A percentile compares a stretch with the other conserved stretches of the same genome.
Evolutionary conservation across 2,113 vertebrate genomes (phyloP).

Genomic region (Nestor notabilis): DNA sequence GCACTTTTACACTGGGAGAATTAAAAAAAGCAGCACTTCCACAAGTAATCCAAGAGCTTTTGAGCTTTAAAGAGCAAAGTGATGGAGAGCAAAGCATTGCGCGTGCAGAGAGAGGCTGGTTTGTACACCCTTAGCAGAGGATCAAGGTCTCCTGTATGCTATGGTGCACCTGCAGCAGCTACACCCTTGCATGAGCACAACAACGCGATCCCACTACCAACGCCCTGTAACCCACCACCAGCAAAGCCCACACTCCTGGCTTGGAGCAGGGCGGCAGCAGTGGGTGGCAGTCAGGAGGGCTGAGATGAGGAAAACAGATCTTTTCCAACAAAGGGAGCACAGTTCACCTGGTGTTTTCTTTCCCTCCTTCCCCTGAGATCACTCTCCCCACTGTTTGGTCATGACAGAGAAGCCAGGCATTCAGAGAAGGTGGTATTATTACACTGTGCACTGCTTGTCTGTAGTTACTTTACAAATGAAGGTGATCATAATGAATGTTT

Average conservation of each 20-base stretch:
- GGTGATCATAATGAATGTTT: background rate
- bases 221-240: accelerated
- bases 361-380: background rate
- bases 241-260: background rate
- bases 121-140: background rate
- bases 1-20: background rate
- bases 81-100: background rate
- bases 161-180: background rate
- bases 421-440: background rate
- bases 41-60: background rate
- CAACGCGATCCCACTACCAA: background rate
- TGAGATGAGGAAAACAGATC: background rate
- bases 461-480: background rate
- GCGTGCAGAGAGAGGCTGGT: background rate
- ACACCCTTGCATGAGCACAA: background rate
- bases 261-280: accelerated
- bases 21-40: background rate
- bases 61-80: background rate
- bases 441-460: background rate
- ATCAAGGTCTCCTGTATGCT: background rate
- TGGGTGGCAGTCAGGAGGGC: background rate
- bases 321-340: background rate
- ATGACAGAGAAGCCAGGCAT: background rate
- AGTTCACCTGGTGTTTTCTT: background rate
- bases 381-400: accelerated